A percentile compares a stretch with the other conserved stretches of the same genome.
Conservation (phyloP, 1,140 invertebrate genomes). For the Dreissena rostriformis region DNA sequence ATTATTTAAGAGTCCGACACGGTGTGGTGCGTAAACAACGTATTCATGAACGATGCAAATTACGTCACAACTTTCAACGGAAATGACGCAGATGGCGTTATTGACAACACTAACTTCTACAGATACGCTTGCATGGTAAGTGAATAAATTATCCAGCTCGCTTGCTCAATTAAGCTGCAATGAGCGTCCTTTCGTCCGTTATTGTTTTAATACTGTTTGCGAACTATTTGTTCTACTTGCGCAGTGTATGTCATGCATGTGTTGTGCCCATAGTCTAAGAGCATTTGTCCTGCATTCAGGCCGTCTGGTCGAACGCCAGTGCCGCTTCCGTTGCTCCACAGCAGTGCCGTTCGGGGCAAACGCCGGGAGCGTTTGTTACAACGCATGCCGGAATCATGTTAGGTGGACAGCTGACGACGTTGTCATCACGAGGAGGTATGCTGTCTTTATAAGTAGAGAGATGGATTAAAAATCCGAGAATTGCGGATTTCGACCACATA, state of each 20-base stretch:
- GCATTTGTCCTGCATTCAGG: background rate
- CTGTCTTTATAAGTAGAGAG: background rate
- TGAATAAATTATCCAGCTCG: no score
- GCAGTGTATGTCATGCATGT: background rate
- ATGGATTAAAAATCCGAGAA: no score
- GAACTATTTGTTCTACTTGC: no score
- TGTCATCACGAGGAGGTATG: conserved; percentile 9
- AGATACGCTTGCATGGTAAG: conserved; percentile 43
- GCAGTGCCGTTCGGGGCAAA: conserved; percentile 25
- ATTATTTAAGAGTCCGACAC: conserved; percentile 39
- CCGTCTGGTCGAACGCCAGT: background rate
- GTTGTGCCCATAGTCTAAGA: background rate
- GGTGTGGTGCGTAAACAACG: conserved; percentile 51
- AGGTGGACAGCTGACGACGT: conserved; percentile 3
- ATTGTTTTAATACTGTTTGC: no score
- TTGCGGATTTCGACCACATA: no score
- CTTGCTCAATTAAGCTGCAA: no score
- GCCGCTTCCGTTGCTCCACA: conserved; percentile 21
- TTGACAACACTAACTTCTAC: conserved; percentile 20
- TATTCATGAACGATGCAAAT: conserved; percentile 2
- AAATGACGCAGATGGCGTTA: conserved; percentile 16
- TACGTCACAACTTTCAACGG: conserved; percentile 41
- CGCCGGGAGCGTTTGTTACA: background rate
- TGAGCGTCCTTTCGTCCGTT: no score
- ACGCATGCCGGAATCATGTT: background rate